These are phyloP conservation scores for Sterrhoptilus dennistouni DNA, from an alignment of 2,113 vertebrate species.

Conservation along the genomic window DNA sequence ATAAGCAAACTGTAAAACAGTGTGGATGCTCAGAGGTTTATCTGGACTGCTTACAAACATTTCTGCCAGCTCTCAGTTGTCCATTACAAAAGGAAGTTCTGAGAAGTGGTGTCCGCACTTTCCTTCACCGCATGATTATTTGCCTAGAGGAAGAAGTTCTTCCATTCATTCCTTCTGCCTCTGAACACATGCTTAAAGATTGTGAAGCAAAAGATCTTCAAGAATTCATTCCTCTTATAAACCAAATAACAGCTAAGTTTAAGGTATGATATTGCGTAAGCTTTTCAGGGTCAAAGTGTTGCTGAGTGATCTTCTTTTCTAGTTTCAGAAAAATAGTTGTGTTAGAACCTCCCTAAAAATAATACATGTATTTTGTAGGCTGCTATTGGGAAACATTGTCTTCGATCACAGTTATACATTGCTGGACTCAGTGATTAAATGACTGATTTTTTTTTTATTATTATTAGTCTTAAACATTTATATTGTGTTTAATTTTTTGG, in stretches of 20 bases:
- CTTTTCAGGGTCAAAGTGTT: neutral
- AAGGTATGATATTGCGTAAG: slow-evolving; percentile 75
- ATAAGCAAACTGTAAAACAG: slow-evolving; percentile 97
- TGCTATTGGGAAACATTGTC: neutral
- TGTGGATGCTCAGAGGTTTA: slow-evolving; percentile 97
- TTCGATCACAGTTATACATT: neutral
- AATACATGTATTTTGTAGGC: neutral
- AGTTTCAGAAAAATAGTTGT: neutral
- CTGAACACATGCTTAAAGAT: slow-evolving; percentile 97
- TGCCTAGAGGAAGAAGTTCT: slow-evolving; percentile 97
- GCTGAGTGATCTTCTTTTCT: neutral
- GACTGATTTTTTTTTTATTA: neutral
- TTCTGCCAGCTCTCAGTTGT: slow-evolving; percentile 94
- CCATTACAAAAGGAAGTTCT: slow-evolving; percentile 89
- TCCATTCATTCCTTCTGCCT: slow-evolving; percentile 93
- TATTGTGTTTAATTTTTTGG: neutral
- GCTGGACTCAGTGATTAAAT: neutral
- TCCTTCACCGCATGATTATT: slow-evolving; percentile 98
- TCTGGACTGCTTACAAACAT: slow-evolving; percentile 91
- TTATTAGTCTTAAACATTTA: neutral
- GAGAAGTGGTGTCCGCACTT: slow-evolving; percentile 92
- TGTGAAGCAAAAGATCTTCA: slow-evolving; percentile 97
- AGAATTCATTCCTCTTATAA: slow-evolving; percentile 99
- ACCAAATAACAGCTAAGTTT: slow-evolving; percentile 98
- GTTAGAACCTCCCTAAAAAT: neutral